Percentiles rank a stretch among this genome's conserved stretches.
phyloP scores from a whole-genome alignment of 2,797 vertebrate species.

The Philypnodon macrostomus region DNA sequence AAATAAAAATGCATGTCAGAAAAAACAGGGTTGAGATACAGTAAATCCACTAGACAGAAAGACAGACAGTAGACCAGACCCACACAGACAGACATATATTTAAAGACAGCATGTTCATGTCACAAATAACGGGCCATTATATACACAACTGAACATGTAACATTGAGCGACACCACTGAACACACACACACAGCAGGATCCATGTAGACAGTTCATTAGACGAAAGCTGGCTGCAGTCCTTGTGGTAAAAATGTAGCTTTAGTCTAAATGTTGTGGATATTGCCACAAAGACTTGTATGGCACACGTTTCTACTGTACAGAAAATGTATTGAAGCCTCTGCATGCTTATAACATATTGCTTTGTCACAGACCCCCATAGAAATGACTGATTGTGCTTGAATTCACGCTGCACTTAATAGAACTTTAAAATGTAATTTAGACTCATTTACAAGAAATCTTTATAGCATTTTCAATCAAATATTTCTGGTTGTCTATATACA shows the following conservation, averaged over 20 bases:
- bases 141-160: slow-evolving; percentile 56
- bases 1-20: slow-evolving; percentile 16
- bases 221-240: slow-evolving; percentile 11
- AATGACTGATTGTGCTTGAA: slow-evolving; percentile 4
- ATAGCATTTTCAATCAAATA: slow-evolving; percentile 15
- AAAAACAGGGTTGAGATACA: slow-evolving; percentile 1
- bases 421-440: slow-evolving; percentile 14
- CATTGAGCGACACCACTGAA: slow-evolving; percentile 47
- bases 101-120: slow-evolving; percentile 33
- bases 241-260: too few relatives aligned
- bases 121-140: slow-evolving; percentile 55
- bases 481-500: slow-evolving; percentile 46
- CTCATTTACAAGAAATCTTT: slow-evolving; percentile 13
- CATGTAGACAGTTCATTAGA: slow-evolving; percentile 10
- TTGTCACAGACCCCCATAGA: slow-evolving; percentile 26
- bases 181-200: slow-evolving; percentile 43
- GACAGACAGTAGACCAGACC: slow-evolving; percentile 44
- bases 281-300: slow-evolving; percentile 20
- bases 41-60: slow-evolving; percentile 45
- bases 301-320: slow-evolving; percentile 15
- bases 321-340: slow-evolving; percentile 20
- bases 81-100: slow-evolving; percentile 45
- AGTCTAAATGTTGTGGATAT: not conserved
- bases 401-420: slow-evolving; percentile 12
- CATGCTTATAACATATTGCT: slow-evolving; percentile 55